Evolutionary conservation across 2,888 invertebrate species (phyloP).

Genomic region (Diloba caeruleocephala): DNA sequence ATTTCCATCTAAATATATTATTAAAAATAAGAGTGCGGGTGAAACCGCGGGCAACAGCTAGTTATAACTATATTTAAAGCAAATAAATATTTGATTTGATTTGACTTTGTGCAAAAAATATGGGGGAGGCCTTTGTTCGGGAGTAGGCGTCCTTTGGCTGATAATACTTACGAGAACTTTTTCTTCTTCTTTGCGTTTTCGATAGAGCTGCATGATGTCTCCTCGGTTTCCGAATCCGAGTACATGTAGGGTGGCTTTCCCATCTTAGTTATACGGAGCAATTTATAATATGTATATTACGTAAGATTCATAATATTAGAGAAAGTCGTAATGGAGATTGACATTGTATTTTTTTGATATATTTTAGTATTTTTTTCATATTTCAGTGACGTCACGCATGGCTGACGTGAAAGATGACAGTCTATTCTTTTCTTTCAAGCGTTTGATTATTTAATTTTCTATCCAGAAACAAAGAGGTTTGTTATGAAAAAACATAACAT

Average conservation of each 20-base stretch:
- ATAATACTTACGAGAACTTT: slow-evolving; percentile 69
- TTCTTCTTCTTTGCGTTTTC: slow-evolving; percentile 73
- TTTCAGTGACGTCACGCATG: slow-evolving; percentile 8
- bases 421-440: background rate
- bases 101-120: too few species aligned
- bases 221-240: slow-evolving; percentile 71
- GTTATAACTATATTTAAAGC: too few species aligned
- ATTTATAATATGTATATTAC: background rate
- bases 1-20: too few species aligned
- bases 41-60: too few species aligned
- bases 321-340: background rate
- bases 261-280: slow-evolving; percentile 54
- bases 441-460: background rate
- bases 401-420: slow-evolving; percentile 6
- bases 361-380: slow-evolving; percentile 11
- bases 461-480: background rate
- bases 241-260: slow-evolving; percentile 65
- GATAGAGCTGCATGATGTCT: slow-evolving; percentile 63
- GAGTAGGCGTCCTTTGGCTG: too few species aligned
- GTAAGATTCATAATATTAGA: background rate
- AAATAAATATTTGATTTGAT: too few species aligned
- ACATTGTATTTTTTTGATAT: slow-evolving; percentile 15
- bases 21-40: too few species aligned
- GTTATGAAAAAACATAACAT: too few species aligned
- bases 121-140: too few species aligned